phyloP scores from a whole-genome alignment of 2,113 vertebrate genomes.

The Ammodytes dubius region DNA sequence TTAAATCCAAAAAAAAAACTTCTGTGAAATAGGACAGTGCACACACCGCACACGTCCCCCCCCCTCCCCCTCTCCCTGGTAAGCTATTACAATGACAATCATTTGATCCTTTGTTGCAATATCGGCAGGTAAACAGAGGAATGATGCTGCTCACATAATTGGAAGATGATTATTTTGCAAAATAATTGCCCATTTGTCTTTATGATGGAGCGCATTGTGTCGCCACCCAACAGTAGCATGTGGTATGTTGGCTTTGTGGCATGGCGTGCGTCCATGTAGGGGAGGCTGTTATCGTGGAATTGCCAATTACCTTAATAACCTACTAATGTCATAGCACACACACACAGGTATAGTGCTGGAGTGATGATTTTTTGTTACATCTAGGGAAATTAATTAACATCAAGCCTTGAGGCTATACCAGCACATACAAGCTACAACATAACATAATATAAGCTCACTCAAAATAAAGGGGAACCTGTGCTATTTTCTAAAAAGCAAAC shows the following conservation, averaged over 20 bases:
- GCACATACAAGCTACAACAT: not conserved
- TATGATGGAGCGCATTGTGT: no score
- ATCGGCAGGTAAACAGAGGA: no score
- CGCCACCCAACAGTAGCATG: no score
- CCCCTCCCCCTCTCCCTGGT: not conserved
- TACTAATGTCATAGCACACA: not conserved
- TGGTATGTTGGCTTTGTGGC: not conserved
- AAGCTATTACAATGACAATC: not conserved
- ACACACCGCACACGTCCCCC: no score
- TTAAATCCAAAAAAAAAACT: not conserved
- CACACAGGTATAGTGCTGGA: not conserved
- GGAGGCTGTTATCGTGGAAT: not conserved
- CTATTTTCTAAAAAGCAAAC: not conserved
- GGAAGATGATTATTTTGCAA: no score
- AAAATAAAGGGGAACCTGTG: not conserved
- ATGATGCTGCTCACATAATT: no score
- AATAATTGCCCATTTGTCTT: no score
- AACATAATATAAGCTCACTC: not conserved
- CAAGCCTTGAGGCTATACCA: not conserved
- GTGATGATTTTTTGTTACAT: not conserved
- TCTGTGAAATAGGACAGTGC: not conserved
- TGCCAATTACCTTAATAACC: not conserved
- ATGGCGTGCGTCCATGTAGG: not conserved
- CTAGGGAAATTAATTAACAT: not conserved
- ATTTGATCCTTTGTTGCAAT: not conserved